phyloP scores from a whole-genome alignment of 1,140 invertebrate genomes.

The Drosophila pallidifrons region DNA sequence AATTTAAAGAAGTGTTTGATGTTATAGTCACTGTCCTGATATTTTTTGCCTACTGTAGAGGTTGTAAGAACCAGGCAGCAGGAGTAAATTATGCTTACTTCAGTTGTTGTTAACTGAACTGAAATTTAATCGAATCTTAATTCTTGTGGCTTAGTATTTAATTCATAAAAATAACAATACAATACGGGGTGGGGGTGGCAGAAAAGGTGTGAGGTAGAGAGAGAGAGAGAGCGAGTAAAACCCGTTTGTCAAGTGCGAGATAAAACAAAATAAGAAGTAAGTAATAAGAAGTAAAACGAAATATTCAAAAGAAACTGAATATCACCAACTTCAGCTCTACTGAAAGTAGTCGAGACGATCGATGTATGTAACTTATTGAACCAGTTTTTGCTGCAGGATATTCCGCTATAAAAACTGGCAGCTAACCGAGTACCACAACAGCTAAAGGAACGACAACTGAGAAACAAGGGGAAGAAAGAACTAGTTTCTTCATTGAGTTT shows the following conservation, averaged over 20 bases:
- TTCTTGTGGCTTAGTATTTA: constrained; percentile 40
- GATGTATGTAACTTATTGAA: constrained; percentile 57
- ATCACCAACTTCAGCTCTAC: constrained; percentile 19
- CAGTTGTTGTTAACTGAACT: too few relatives aligned
- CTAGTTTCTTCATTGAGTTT: constrained; percentile 38
- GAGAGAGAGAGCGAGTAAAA: constrained; percentile 28
- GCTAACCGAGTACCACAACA: constrained; percentile 41
- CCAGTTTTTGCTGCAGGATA: constrained; percentile 76
- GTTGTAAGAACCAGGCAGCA: too few relatives aligned
- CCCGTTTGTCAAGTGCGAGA: constrained; percentile 44
- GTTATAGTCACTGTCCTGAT: too few relatives aligned
- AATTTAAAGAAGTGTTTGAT: too few relatives aligned
- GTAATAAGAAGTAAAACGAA: not conserved
- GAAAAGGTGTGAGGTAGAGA: not conserved
- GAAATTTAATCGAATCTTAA: too few relatives aligned
- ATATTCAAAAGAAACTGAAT: constrained; percentile 24
- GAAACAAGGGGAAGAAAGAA: constrained; percentile 20
- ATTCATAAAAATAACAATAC: constrained; percentile 54
- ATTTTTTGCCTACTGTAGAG: too few relatives aligned
- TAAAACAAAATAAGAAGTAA: constrained; percentile 11
- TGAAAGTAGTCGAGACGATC: constrained; percentile 48
- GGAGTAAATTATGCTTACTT: too few relatives aligned
- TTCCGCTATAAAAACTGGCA: constrained; percentile 72
- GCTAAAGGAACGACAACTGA: not conserved
- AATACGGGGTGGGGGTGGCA: not conserved